Percentiles rank a stretch among this genome's conserved stretches.
These are phyloP conservation scores for Drosophila stalkeri DNA, from an alignment of 2,888 invertebrate species.

Conservation along the genomic window DNA sequence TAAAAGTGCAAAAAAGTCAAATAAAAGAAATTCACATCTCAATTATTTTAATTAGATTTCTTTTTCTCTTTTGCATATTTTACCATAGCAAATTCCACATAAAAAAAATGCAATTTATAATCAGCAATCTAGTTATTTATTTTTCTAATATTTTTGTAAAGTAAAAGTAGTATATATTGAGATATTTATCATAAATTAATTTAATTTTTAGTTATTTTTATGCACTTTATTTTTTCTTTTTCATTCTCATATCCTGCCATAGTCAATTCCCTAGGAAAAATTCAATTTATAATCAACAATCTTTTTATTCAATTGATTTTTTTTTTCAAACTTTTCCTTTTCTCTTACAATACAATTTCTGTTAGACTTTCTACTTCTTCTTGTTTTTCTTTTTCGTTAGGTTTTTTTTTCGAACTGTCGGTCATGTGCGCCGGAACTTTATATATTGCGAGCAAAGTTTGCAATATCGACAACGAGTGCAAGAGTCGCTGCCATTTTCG, in stretches of 20 bases:
- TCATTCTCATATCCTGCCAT: neutral
- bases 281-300: constrained; percentile 1
- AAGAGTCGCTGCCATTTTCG: constrained; percentile 35
- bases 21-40: no score
- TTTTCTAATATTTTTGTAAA: no score
- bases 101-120: no score
- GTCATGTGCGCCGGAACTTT: constrained; percentile 36
- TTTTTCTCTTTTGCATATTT: no score
- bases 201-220: neutral
- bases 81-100: no score
- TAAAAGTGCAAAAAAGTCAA: no score
- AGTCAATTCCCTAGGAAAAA: neutral
- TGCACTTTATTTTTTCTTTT: neutral
- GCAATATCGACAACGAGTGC: constrained; percentile 27
- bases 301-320: constrained; percentile 7
- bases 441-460: constrained; percentile 37
- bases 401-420: neutral
- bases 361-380: neutral
- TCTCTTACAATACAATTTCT: constrained; percentile 10
- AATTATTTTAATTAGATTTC: no score
- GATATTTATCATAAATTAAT: neutral
- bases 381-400: neutral
- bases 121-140: no score
- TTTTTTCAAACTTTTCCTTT: constrained; percentile 1
- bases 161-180: neutral